phyloP scores from a whole-genome alignment of 2,797 vertebrate species.

The Lagorchestes hirsutus region DNA sequence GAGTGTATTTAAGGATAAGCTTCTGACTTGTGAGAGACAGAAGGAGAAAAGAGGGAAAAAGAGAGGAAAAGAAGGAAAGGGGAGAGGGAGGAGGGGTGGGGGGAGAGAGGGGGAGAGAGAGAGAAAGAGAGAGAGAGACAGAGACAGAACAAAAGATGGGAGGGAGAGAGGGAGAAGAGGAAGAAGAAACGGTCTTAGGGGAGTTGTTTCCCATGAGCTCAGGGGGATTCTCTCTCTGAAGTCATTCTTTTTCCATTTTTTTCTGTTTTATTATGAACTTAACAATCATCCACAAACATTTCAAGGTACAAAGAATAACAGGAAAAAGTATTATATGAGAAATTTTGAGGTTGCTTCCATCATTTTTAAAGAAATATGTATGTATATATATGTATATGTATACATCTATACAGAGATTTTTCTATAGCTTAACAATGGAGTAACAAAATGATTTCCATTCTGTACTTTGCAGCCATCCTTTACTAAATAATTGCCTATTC shows the following conservation, averaged over 20 bases:
- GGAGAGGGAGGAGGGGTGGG: background rate
- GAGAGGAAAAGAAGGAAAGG: background rate
- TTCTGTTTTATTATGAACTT: conserved; percentile 3
- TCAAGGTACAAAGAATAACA: background rate
- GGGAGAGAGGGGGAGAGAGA: too few relatives aligned
- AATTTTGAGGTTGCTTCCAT: background rate
- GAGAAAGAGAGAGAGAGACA: rapidly evolving
- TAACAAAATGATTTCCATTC: background rate
- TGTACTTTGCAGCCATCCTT: background rate
- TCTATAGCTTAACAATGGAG: background rate
- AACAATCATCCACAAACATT: background rate
- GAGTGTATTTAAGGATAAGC: conserved; percentile 4
- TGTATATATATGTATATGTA: background rate
- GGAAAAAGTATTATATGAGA: background rate
- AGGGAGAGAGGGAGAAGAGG: rapidly evolving
- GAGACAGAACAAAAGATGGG: too few relatives aligned
- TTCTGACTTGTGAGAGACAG: background rate
- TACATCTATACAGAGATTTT: background rate
- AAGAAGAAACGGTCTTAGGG: background rate
- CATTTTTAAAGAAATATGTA: background rate
- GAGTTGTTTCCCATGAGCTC: background rate
- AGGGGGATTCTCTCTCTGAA: background rate
- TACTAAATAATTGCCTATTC: background rate
- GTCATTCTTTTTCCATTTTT: background rate
- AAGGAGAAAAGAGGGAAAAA: background rate